Evolutionary conservation across 2,888 invertebrate genomes (phyloP), one percentile per base, ranked within the genome.

Genomic region (Campoplex nolae): DNA sequence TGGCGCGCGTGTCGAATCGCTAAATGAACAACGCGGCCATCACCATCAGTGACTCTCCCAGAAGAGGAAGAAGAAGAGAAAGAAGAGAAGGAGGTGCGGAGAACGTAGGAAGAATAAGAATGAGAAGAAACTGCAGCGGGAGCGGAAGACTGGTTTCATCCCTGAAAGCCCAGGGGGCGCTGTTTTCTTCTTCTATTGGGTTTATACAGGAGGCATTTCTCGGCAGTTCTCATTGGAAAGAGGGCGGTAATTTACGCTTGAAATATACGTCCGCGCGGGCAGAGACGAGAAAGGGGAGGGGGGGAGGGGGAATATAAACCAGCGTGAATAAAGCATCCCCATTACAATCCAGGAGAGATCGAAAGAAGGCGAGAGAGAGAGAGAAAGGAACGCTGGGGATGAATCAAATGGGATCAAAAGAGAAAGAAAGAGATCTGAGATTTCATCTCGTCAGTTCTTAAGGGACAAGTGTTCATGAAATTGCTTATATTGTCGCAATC

Each of bases 1-100:
- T 75, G 65, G 88, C 88, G 86, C 90, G 91, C 91, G 91, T 91
- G 90, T 90, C 91, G 90, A 91, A 91, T 91, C 89, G 90, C 88
- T 91, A 91, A 91, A 91, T 91, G 91, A 91, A 90, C 90, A 90
- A 88, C 90, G 87, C 78, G 85, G 89, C 89, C 88, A 88, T 88
- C 85, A 82, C 81, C 83, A 83, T 83, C 83, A 74, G 32, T 70
- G 48, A 77, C 56, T 75, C 56, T 75, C 71, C 73, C 58, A 62
- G 62, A 23, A 38, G 80, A 70, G 45, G 81, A 74, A 71, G 79
- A 56, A 70, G 73, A 42, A 62, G 68, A 42, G 48, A 48, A n/a
- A 8, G 80, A 58, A 58, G 67, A 67, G 68, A 28, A 71, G 42
- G 28, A 32, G 32, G 9, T 1, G 42, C 6, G 42, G 2, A 45